These are phyloP conservation scores for Epinephelus malabaricus DNA, from an alignment of 2,797 vertebrate species.

Conservation along the genomic window DNA sequence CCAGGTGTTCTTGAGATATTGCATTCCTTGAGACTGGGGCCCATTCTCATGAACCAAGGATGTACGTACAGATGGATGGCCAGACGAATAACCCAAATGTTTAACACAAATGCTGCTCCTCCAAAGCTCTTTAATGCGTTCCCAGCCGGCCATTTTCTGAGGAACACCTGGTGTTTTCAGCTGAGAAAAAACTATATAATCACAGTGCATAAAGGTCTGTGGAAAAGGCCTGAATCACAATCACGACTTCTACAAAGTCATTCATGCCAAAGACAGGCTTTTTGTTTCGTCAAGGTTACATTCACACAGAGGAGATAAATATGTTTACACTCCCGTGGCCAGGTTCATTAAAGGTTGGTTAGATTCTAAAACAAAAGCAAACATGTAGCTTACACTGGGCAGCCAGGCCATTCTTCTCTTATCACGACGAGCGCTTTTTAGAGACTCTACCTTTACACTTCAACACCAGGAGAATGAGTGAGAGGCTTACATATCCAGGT, in stretches of 20 bases:
- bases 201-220: not conserved
- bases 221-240: not conserved
- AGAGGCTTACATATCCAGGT: conserved; percentile 88
- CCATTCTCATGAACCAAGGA: no score
- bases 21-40: no score
- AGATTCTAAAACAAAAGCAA: conserved; percentile 42
- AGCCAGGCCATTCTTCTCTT: conserved; percentile 22
- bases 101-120: no score
- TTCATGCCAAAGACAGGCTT: not conserved
- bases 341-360: conserved; percentile 12
- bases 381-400: conserved; percentile 8
- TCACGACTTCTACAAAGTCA: not conserved
- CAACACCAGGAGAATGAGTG: not conserved
- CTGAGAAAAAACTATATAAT: no score
- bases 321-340: conserved; percentile 43
- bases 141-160: no score
- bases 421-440: not conserved
- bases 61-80: no score
- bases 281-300: conserved; percentile 50
- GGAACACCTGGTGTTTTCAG: no score
- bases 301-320: conserved; percentile 43
- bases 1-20: no score
- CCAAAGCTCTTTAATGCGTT: no score
- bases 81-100: no score
- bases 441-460: not conserved